Conservation (phyloP, 2,888 invertebrate genomes). For the Parnassius smintheus region DNA sequence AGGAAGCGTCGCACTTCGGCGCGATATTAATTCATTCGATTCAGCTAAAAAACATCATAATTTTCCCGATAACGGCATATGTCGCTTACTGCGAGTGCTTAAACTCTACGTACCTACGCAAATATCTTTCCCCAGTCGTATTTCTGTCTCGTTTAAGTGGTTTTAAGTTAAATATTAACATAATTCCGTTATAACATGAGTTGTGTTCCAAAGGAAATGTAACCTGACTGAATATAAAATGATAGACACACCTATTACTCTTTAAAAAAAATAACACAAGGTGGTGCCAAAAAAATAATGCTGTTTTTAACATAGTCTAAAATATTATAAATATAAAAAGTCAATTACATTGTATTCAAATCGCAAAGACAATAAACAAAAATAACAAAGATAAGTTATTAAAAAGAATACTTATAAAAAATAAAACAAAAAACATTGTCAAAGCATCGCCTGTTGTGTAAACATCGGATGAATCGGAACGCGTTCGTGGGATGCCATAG, state of each 20-base stretch:
- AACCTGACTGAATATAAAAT: no score
- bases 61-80: conserved; percentile 57
- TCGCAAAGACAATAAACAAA: conserved; percentile 15
- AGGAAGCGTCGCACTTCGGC: conserved; percentile 49
- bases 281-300: no score
- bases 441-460: conserved; percentile 64
- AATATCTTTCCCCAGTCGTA: conserved; percentile 27
- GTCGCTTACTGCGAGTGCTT: conserved; percentile 45
- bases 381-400: conserved; percentile 40
- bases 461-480: conserved; percentile 67
- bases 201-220: not conserved
- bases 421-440: conserved; percentile 48
- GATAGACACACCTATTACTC: no score
- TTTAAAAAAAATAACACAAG: no score
- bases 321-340: not conserved
- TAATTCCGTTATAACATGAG: not conserved
- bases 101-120: conserved; percentile 43
- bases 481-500: conserved; percentile 53
- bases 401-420: conserved; percentile 47
- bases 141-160: conserved; percentile 17
- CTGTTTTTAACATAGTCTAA: no score
- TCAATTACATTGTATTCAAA: not conserved
- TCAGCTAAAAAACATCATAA: conserved; percentile 72
- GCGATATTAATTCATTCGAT: conserved; percentile 64
- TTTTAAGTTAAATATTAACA: conserved; percentile 9